phyloP scores from a whole-genome alignment of 2,888 invertebrate species.

The Agriopis aurantiaria region DNA sequence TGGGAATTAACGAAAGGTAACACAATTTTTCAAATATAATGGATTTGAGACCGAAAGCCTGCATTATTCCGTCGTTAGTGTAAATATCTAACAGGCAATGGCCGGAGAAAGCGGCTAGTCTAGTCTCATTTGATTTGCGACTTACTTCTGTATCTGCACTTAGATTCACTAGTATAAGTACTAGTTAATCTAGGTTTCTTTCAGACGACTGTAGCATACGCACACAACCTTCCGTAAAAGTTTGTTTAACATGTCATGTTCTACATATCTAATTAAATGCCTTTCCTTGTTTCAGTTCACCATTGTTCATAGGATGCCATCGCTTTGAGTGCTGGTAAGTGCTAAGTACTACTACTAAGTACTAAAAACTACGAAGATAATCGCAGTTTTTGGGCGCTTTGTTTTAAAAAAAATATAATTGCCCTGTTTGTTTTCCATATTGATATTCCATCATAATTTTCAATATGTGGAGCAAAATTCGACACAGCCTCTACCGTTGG shows the following conservation, averaged over 20 bases:
- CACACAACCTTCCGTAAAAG: background rate
- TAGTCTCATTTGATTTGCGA: slow-evolving; percentile 14
- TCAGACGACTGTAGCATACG: no score
- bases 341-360: no score
- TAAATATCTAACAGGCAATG: slow-evolving; percentile 14
- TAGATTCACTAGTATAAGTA: background rate
- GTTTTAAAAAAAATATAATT: no score
- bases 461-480: no score
- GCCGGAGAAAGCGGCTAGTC: slow-evolving; percentile 20
- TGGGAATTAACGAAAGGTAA: no score
- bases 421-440: no score
- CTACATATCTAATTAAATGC: slow-evolving; percentile 32
- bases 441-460: no score
- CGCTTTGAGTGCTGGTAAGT: slow-evolving; percentile 64
- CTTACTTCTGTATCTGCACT: background rate
- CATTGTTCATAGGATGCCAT: slow-evolving; percentile 58
- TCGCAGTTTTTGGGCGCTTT: background rate
- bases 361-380: no score
- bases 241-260: background rate
- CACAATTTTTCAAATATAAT: background rate
- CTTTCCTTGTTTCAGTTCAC: slow-evolving; percentile 64
- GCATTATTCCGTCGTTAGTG: slow-evolving; percentile 19
- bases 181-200: background rate
- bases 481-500: no score
- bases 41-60: background rate